Evolutionary conservation across 1,140 invertebrate species (phyloP).

Genomic region (Apis dorsata): DNA sequence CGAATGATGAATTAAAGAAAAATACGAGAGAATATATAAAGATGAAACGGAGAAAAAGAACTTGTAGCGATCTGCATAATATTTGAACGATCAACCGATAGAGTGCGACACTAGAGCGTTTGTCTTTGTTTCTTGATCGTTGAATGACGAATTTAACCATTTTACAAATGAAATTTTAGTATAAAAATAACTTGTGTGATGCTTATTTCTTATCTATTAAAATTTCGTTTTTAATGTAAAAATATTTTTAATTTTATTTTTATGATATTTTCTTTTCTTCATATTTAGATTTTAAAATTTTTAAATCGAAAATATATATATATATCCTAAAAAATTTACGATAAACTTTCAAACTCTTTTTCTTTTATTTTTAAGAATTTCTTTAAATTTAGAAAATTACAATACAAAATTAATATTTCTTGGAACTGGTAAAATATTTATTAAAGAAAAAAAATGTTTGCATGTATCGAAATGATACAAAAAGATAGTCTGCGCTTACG

Average conservation of each 20-base stretch:
- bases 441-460: slow-evolving; percentile 17
- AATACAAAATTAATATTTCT: not conserved
- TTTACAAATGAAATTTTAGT: not conserved
- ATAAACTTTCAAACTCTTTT: not conserved
- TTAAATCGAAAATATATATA: too few relatives aligned
- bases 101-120: not conserved
- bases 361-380: not conserved
- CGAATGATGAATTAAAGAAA: not conserved
- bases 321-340: not conserved
- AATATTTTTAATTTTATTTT: not conserved
- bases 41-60: not conserved
- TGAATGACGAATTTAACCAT: not conserved
- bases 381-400: not conserved
- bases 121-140: slow-evolving; percentile 30
- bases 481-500: slow-evolving; percentile 51
- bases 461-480: not conserved
- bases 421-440: slow-evolving; percentile 3
- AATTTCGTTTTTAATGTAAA: not conserved
- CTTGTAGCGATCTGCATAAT: slow-evolving; percentile 10
- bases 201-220: not conserved
- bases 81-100: slow-evolving; percentile 15
- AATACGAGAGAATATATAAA: not conserved
- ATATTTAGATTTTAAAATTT: not conserved
- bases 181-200: not conserved
- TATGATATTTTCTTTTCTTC: not conserved